Base-by-base conservation (phyloP, 2,113 vertebrate species). In the Meles meles region DNA sequence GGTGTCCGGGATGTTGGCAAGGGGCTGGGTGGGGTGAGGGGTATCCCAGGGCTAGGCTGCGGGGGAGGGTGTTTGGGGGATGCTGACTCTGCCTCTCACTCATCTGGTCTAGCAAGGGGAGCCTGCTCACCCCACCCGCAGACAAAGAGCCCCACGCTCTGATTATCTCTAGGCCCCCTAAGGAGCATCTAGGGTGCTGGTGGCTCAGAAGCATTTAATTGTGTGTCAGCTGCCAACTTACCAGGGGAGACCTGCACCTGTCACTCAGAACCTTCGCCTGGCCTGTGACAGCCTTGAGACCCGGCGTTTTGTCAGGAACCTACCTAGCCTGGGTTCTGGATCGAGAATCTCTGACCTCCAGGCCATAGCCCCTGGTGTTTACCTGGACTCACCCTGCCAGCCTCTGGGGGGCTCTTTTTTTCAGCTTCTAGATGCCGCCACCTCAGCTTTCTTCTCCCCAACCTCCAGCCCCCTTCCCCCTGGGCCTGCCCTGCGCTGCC, bases 231-330 rank as follows among this genome's bases (percentile, higher is more conserved):
- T 0, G 15, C 47, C 34, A 47, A 23, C 63, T 63, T 67, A 21
- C 10, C 27, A 2, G 47, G 4, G 12, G 7, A n/a, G 67, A 72
- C 65, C 1, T 13, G 44, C 44, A 49, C 27, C 81, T 55, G 29
- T 52, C 37, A 42, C 49, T 82, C 74, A 84, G 42, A 77, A 47
- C 74, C 15, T 77, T 17, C 4, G 0, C 6, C 18, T 82, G 59
- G 47, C 69, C n/a, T 71, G 3, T 2, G 3, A 31, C 17, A 29
- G 34, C 12, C 23, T 74, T 9, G 10, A 61, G 9, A 4, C 59
- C 59, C 0, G n/a, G 18, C 10, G 3, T 14, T 52, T 44, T 77
- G 37, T 34, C 0, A 0, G 2, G 39, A 90, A 14, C 11, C 31
- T 23, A 4, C 14, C 44, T 27, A 34, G 47, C 15, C 72, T 65